phyloP scores from a whole-genome alignment of 2,113 vertebrate genomes.

The Hystrix cristata region DNA sequence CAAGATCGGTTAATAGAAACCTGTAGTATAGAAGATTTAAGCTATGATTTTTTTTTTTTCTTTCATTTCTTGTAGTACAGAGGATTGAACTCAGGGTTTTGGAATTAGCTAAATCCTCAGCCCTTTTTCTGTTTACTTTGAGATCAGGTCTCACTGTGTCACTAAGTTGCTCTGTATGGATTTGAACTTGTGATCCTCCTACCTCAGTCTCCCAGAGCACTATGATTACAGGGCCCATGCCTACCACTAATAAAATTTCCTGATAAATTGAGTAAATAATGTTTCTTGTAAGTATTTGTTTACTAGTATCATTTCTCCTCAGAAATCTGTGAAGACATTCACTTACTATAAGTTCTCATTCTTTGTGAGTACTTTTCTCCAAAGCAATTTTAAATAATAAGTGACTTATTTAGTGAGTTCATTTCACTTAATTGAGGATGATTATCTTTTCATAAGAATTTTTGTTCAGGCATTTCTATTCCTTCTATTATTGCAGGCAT shows the following conservation, averaged over 20 bases:
- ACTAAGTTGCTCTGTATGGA: background rate
- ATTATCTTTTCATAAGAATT: background rate
- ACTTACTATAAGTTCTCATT: background rate
- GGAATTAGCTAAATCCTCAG: background rate
- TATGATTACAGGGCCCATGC: background rate
- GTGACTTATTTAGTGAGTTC: background rate
- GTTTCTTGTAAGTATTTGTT: background rate
- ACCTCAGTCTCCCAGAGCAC: background rate
- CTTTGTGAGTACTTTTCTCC: background rate
- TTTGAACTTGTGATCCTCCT: background rate
- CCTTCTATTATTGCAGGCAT: background rate
- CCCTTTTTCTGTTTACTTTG: background rate
- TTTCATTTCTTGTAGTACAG: background rate
- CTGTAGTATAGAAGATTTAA: background rate
- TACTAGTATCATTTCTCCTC: background rate
- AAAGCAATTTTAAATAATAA: background rate
- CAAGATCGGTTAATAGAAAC: background rate
- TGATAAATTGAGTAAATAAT: conserved; percentile 26
- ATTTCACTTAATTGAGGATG: background rate
- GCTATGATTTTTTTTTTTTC: background rate
- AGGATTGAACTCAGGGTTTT: background rate
- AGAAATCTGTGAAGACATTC: background rate
- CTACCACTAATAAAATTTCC: background rate
- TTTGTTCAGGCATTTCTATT: background rate
- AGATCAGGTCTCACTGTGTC: background rate